These are phyloP conservation scores for Cataglyphis livida DNA, from an alignment of 2,888 invertebrate species.

Conservation along the genomic window DNA sequence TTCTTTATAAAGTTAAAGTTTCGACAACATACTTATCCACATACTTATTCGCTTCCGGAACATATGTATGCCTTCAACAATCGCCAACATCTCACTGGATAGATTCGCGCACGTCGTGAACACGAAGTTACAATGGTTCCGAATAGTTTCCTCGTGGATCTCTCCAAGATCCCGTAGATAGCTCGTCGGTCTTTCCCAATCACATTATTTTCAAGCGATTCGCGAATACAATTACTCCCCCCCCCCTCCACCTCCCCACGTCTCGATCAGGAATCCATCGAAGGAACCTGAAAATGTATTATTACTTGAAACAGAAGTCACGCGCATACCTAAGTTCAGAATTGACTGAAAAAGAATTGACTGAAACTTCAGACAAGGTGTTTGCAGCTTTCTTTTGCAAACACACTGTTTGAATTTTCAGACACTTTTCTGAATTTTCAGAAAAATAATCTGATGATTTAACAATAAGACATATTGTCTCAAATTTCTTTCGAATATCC, in stretches of 20 bases:
- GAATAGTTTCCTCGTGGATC: constrained; percentile 31
- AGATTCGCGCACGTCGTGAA: background rate
- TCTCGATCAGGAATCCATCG: background rate
- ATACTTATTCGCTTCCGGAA: background rate
- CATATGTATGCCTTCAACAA: background rate
- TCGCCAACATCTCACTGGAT: background rate
- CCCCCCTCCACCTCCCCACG: background rate
- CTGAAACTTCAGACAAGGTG: too few relatives aligned
- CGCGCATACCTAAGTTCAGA: background rate
- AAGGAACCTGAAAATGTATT: background rate
- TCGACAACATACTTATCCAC: background rate
- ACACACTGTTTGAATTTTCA: too few relatives aligned
- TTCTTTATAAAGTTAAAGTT: background rate
- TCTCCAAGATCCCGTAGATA: constrained; percentile 16
- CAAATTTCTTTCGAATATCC: too few relatives aligned
- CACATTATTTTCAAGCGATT: constrained; percentile 7
- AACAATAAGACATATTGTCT: too few relatives aligned
- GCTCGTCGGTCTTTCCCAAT: background rate
- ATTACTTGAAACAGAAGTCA: constrained; percentile 3
- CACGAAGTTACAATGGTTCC: constrained; percentile 6
- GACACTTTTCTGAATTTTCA: too few relatives aligned
- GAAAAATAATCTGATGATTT: too few relatives aligned
- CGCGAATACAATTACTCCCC: background rate
- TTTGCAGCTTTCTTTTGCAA: too few relatives aligned
- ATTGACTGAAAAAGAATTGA: too few relatives aligned